Base-by-base conservation (phyloP, 2,888 invertebrate species). In the Eugnorisma glareosa region DNA sequence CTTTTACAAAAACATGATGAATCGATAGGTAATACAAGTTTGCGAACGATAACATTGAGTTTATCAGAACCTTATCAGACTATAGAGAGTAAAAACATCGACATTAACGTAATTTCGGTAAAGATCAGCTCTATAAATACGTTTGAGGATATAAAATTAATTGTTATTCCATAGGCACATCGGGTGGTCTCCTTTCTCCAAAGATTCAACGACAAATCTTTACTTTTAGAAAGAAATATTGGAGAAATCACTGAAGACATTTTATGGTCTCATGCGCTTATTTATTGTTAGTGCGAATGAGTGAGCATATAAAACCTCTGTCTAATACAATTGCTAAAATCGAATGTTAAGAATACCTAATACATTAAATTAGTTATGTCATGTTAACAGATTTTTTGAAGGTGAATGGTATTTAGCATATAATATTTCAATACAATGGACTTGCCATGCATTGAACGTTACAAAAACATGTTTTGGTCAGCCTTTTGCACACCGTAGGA, bases 111-210 rank as follows among this genome's bases (percentile, higher is more conserved):
- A 61, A 24, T 74, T 67, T 64, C 79, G 72, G 67, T 24, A 64
- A 45, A 8, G 43, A 13, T 57, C 75, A 40, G 45, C 67, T 45
- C 67, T 63, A 85, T 90, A 71, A 91, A 90, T 92, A 87, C 40
- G 40, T 89, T 91, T 77, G 92, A 94, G 94, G 94, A 95, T 94
- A 94, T 92, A 89, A 91, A 91, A 91, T 91, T 90, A 87, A 93
- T 95, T 95, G 93, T 91, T 91, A 95, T 95, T 95, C 95, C 84
- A 90, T 85, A 87, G 90, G 88, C 92, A 86, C 82, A 81, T 83
- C 78, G 77, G 78, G 75, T 89, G 93, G 91, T 92, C 94, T 88
- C 95, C 95, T 95, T 95, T 95, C 95, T 93, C 93, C 87, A 82
- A 91, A 94, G 92, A 93, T 92, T 92, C 89, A 87, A 88, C 84